These are phyloP conservation scores for Falco punctatus DNA, from an alignment of 2,113 vertebrate genomes.

Conservation along the genomic window DNA sequence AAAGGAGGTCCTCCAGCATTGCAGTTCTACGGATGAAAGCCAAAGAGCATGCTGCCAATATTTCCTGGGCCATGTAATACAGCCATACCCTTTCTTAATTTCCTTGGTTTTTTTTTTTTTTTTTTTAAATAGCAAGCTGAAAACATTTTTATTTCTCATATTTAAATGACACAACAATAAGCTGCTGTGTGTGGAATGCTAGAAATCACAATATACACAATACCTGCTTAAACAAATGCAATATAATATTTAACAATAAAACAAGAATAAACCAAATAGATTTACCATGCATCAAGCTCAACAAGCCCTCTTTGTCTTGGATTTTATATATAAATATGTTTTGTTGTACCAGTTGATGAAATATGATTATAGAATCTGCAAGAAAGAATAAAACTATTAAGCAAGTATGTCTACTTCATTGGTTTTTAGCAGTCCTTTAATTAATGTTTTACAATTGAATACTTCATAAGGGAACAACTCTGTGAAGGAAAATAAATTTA, in stretches of 20 bases:
- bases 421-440: slow-evolving; percentile 61
- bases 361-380: slow-evolving; percentile 72
- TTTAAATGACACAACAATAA: slow-evolving; percentile 82
- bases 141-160: slow-evolving; percentile 75
- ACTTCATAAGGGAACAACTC: slow-evolving; percentile 43
- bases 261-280: slow-evolving; percentile 71
- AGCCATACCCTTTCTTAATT: slow-evolving; percentile 14
- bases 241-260: slow-evolving; percentile 81
- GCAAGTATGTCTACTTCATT: slow-evolving; percentile 62
- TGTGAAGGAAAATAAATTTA: slow-evolving; percentile 49
- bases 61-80: slow-evolving; percentile 97
- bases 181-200: slow-evolving; percentile 79
- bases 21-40: slow-evolving; percentile 99
- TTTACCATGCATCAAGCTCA: slow-evolving; percentile 66
- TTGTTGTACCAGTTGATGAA: slow-evolving; percentile 75
- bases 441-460: slow-evolving; percentile 61
- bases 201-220: slow-evolving; percentile 73
- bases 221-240: slow-evolving; percentile 77
- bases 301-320: slow-evolving; percentile 65
- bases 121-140: slow-evolving; percentile 58
- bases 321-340: slow-evolving; percentile 63
- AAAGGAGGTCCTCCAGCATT: slow-evolving; percentile 96
- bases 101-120: not conserved
- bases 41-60: slow-evolving; percentile 97
- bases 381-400: slow-evolving; percentile 80